phyloP scores from a whole-genome alignment of 1,140 invertebrate genomes.

The Trinorchestia longiramus region DNA sequence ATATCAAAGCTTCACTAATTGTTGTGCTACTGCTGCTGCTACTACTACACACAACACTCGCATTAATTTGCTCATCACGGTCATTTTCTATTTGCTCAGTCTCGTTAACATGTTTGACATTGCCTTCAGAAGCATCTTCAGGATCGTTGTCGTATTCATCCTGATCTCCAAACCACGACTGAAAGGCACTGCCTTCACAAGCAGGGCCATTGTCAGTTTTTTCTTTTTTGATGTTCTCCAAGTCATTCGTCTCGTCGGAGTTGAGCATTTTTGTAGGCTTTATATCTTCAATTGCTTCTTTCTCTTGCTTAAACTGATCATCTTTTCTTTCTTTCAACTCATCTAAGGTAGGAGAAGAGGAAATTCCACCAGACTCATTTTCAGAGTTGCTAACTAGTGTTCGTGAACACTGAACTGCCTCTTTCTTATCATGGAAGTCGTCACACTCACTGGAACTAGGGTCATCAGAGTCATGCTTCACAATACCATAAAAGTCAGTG shows the following conservation, averaged over 20 bases:
- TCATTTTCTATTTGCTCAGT: not conserved
- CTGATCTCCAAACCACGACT: not conserved
- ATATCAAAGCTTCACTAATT: not conserved
- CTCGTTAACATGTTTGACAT: not conserved
- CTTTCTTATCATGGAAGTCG: not conserved
- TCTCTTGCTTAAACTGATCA: not conserved
- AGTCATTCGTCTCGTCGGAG: not conserved
- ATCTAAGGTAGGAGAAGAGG: not conserved
- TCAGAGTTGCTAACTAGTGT: not conserved
- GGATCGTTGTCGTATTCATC: not conserved
- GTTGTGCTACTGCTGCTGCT: not conserved
- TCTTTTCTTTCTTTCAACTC: not conserved
- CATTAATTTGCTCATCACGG: not conserved
- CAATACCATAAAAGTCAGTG: constrained; percentile 17
- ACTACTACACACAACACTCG: not conserved
- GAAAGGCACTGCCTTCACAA: not conserved
- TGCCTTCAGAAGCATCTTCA: not conserved
- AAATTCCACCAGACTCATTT: not conserved
- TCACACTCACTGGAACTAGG: not conserved
- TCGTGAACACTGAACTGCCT: not conserved
- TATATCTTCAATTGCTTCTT: not conserved
- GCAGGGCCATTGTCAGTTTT: not conserved
- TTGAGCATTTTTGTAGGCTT: not conserved
- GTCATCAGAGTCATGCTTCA: not conserved
- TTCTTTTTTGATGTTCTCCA: not conserved